Percentiles rank a stretch among this genome's conserved stretches.
Conservation (phyloP, 2,113 vertebrate species). For the Bucco capensis region DNA sequence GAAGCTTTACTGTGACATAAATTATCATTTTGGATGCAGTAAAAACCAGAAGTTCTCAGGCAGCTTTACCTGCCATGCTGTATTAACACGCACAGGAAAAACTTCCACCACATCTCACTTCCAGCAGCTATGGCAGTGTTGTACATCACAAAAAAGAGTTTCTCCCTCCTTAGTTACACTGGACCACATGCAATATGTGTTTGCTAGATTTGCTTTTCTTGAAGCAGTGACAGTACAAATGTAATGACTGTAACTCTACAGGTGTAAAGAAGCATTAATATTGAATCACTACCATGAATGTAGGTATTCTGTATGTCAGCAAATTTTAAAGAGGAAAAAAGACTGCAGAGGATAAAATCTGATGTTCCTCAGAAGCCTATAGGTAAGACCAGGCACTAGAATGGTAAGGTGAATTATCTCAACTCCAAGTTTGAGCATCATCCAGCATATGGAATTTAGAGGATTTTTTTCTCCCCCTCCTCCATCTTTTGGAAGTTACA, state of each 20-base stretch:
- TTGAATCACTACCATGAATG: background rate
- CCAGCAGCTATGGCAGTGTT: background rate
- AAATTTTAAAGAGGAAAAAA: background rate
- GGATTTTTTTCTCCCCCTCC: no score
- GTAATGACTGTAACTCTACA: background rate
- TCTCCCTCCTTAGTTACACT: background rate
- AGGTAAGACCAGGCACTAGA: background rate
- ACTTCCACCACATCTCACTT: background rate
- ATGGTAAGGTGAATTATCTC: background rate
- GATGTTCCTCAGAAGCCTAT: accelerated
- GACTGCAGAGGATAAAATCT: background rate
- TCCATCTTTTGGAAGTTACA: background rate
- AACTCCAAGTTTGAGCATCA: background rate
- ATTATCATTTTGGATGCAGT: background rate
- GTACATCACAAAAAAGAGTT: background rate
- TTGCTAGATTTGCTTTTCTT: background rate
- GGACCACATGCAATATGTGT: background rate
- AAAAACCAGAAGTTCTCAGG: background rate
- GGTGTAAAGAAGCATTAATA: background rate
- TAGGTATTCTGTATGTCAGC: background rate
- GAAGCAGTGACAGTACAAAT: background rate
- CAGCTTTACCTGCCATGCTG: background rate
- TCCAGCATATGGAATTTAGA: background rate
- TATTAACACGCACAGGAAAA: background rate
- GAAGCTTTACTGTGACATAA: background rate